These are phyloP conservation scores for Shinisaurus crocodilurus DNA, from an alignment of 2,113 vertebrate species.

Conservation along the genomic window DNA sequence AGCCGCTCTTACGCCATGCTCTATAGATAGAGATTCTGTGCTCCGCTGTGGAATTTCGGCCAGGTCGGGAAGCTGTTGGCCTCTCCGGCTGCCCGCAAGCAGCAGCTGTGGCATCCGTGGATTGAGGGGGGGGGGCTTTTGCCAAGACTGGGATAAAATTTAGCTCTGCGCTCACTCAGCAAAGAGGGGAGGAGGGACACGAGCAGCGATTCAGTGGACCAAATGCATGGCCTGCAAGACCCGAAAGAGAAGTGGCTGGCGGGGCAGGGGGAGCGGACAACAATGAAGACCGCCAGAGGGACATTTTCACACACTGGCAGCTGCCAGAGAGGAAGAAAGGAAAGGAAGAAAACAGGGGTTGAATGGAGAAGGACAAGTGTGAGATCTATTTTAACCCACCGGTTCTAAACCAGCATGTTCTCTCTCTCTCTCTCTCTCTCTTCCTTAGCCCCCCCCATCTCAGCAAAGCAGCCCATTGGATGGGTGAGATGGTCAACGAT, in stretches of 20 bases:
- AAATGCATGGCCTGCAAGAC: neutral
- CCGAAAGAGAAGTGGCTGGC: neutral
- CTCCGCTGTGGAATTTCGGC: neutral
- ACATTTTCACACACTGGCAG: neutral
- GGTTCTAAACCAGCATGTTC: neutral
- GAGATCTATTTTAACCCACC: neutral
- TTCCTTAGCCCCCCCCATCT: accelerated
- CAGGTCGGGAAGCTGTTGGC: neutral
- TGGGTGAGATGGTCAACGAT: neutral
- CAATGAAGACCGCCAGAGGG: neutral
- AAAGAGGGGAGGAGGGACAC: neutral
- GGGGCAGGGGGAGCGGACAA: neutral
- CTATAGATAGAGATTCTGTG: neutral
- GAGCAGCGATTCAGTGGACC: neutral
- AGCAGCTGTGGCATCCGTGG: neutral
- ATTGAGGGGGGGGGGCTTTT: neutral
- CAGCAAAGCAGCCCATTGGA: accelerated
- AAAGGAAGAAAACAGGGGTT: neutral
- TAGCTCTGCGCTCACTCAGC: neutral
- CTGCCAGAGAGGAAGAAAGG: neutral
- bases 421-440: neutral
- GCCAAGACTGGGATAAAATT: accelerated
- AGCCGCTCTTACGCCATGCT: neutral
- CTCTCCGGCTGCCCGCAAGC: neutral
- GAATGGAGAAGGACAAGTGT: neutral